Conservation (phyloP, 2,113 vertebrate species). For the Sus scrofa region T2T-Sscrofa CM000814.6:96290001-96290500, state of each 20-base stretch:
- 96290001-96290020: slow-evolving; percentile 7
- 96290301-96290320: slow-evolving; percentile 90
- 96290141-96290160: slow-evolving; percentile 84
- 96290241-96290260: slow-evolving; percentile 89
- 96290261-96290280: slow-evolving; percentile 90
- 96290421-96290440: slow-evolving; percentile 86
- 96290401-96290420: slow-evolving; percentile 87
- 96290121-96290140: slow-evolving; percentile 89
- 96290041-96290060: slow-evolving; percentile 84
- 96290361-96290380: slow-evolving; percentile 92
- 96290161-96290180: slow-evolving; percentile 85
- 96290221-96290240: slow-evolving; percentile 85
- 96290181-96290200: slow-evolving; percentile 88
- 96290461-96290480: slow-evolving; percentile 77
- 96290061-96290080: slow-evolving; percentile 85
- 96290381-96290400: slow-evolving; percentile 86
- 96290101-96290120: slow-evolving; percentile 90
- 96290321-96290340: slow-evolving; percentile 87
- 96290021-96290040: slow-evolving; percentile 61
- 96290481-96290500: slow-evolving; percentile 79
- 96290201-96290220: slow-evolving; percentile 86
- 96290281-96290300: slow-evolving; percentile 85
- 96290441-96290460: slow-evolving; percentile 82
- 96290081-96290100: slow-evolving; percentile 85
- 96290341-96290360: slow-evolving; percentile 89